These are phyloP conservation scores for Cepphus grylle DNA, from an alignment of 2,113 vertebrate species.

Conservation along the genomic window DNA sequence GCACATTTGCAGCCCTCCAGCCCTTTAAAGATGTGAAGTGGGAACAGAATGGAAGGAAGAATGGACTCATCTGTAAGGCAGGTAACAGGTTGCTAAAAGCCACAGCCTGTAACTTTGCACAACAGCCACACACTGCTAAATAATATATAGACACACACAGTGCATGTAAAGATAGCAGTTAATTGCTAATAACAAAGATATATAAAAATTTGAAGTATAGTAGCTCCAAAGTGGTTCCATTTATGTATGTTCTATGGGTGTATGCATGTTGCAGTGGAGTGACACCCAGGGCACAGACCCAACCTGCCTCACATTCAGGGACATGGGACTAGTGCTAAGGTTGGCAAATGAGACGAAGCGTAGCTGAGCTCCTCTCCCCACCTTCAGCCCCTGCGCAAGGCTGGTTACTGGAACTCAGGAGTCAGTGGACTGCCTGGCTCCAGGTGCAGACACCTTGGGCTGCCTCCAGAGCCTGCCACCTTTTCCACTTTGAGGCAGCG, in stretches of 20 bases:
- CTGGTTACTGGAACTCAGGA: background rate
- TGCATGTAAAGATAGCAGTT: background rate
- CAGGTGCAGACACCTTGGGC: background rate
- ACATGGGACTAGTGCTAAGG: rapidly evolving
- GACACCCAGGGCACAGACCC: background rate
- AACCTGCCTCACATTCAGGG: background rate
- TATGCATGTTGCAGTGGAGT: background rate
- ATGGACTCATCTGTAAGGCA: background rate
- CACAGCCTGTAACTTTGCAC: background rate
- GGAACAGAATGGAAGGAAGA: background rate
- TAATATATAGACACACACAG: background rate
- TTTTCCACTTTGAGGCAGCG: background rate
- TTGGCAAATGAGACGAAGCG: background rate
- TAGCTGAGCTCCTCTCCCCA: background rate
- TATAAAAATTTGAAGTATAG: background rate
- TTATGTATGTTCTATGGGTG: too few relatives aligned
- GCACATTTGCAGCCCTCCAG: background rate
- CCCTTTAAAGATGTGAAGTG: background rate
- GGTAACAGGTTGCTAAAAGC: background rate
- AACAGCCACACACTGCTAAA: background rate
- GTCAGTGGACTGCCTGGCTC: background rate
- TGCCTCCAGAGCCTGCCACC: background rate
- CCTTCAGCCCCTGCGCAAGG: too few relatives aligned
- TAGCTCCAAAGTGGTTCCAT: background rate
- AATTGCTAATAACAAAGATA: background rate